phyloP scores from a whole-genome alignment of 2,797 vertebrate species.

The Okamejei kenojei region DNA sequence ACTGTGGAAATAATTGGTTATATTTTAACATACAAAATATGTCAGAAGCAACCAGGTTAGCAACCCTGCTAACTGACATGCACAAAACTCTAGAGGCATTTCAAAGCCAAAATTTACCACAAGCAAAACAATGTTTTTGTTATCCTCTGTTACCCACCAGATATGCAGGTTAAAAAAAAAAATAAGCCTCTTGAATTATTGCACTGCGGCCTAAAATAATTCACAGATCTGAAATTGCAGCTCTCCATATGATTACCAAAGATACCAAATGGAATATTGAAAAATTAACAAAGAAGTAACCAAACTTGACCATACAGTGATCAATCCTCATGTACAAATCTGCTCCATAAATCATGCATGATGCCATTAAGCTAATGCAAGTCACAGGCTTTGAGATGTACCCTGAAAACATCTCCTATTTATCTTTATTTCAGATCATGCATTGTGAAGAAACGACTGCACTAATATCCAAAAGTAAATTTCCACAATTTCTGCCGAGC shows the following conservation, averaged over 20 bases:
- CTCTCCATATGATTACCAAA: background rate
- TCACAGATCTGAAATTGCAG: background rate
- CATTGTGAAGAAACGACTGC: too few relatives aligned
- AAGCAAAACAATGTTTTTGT: background rate
- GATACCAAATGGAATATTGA: background rate
- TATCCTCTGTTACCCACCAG: background rate
- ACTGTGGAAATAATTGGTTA: background rate
- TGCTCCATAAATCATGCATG: background rate
- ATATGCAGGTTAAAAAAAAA: background rate
- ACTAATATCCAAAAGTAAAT: background rate
- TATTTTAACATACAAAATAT: background rate
- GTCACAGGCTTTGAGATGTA: background rate
- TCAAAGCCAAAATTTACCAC: background rate
- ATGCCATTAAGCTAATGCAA: background rate
- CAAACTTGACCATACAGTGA: background rate
- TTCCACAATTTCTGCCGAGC: background rate
- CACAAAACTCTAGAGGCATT: background rate
- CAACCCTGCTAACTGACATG: background rate
- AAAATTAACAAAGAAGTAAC: background rate
- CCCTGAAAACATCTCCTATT: background rate
- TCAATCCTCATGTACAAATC: background rate
- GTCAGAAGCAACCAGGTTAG: too few relatives aligned
- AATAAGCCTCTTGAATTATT: background rate
- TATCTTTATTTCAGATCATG: background rate
- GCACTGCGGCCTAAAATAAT: background rate